Evolutionary conservation across 2,113 vertebrate species (phyloP).

Genomic region (Chloropsis hardwickii): DNA sequence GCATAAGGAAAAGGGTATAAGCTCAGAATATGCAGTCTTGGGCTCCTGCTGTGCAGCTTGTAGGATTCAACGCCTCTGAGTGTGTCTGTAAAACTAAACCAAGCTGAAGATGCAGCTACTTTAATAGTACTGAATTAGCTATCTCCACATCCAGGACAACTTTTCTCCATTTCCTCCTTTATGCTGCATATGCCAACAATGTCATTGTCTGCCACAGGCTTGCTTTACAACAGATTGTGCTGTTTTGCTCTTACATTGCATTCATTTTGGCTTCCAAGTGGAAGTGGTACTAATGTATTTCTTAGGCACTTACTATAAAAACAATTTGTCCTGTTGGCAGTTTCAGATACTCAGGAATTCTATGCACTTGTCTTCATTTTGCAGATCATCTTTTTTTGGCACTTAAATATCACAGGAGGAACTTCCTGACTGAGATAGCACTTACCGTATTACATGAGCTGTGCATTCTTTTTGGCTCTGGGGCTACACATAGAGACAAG

Average conservation of each 20-base stretch:
- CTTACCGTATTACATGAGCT: background rate
- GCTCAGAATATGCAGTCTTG: background rate
- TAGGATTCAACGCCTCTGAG: background rate
- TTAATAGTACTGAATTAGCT: background rate
- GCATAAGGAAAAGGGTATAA: background rate
- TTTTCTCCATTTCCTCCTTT: constrained; percentile 1
- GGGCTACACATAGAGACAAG: background rate
- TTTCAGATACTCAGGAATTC: constrained; percentile 44
- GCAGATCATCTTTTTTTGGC: constrained; percentile 58
- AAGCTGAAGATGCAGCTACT: background rate
- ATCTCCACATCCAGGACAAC: background rate
- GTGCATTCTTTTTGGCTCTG: constrained; percentile 16
- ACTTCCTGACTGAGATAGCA: constrained; percentile 41
- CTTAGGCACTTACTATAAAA: constrained; percentile 42
- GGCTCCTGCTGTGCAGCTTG: background rate
- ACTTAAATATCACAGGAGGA: constrained; percentile 29
- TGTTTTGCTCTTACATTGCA: background rate
- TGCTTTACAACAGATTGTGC: background rate
- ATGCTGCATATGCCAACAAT: background rate
- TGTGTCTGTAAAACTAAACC: background rate
- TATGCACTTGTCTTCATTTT: constrained; percentile 48
- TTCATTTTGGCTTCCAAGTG: constrained; percentile 28
- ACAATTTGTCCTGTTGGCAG: constrained; percentile 59
- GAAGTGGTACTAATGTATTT: constrained; percentile 54
- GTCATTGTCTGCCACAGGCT: background rate